Base-by-base conservation (phyloP, 2,113 vertebrate genomes). In the Machaerirhynchus nigripectus region DNA sequence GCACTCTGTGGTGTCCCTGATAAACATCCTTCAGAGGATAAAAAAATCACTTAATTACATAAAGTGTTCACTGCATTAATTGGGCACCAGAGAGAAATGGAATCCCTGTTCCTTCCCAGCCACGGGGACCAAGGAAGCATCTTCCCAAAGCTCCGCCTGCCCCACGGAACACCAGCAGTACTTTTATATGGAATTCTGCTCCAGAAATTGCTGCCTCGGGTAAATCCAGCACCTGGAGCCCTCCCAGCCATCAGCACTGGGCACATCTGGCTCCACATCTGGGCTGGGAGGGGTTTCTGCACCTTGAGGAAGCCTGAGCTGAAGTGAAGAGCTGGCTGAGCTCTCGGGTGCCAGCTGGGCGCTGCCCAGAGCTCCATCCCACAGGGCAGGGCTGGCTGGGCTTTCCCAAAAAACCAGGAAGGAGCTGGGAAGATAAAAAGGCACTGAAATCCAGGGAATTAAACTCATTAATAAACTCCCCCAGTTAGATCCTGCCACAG, bases 151-250 rank as follows among this genome's bases (percentile, higher is more conserved):
- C 64, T 22, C 55, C 5, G 69, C 26, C 37, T 65, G 30, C 83
- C 15, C 28, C 37, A 9, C 53, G 6, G 60, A 94, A 37, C 9
- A 87, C 39, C 61, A 65, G 35, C 33, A 56, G 33, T 3, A 22
- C 88, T 93, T 88, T 70, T 14, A 70, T 39, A 74, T 71, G 70
- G n/a, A 96, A 81, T 21, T 22, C 59, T 78, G 23, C 42, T 70
- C 49, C 26, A 53, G 89, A 68, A 96, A 87, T 47, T 31, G 10
- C 18, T 64, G 8, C 31, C 85, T 77, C 77, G 57, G 57, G 76
- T 90, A 87, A 81, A 73, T 20, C 53, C 61, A 92, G 49, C 78
- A 71, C 44, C 65, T 40, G 49, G 5, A 57, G 13, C 64, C 56
- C 55, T 56, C 73, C 52, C 49, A 64, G 56, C 13, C 24, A 33